These are phyloP conservation scores for Drosophila lowei DNA, from an alignment of 1,140 invertebrate species.

Conservation along the genomic window DNA sequence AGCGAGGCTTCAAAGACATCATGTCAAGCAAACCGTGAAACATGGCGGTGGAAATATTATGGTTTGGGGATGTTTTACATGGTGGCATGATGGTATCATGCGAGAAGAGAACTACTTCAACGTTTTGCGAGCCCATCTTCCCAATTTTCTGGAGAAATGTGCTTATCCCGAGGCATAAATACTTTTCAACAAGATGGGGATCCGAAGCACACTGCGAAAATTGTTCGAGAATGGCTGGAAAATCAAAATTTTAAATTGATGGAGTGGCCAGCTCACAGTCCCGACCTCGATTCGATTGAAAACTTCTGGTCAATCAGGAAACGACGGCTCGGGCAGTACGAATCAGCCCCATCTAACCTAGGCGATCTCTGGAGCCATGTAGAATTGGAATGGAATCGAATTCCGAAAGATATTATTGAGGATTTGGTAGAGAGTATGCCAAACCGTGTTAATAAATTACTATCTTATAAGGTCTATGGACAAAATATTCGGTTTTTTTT, in stretches of 20 bases:
- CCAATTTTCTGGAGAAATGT: conserved; percentile 17
- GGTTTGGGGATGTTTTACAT: conserved; percentile 7
- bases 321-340: conserved; percentile 16
- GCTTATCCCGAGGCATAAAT: conserved; percentile 2
- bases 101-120: conserved; percentile 2
- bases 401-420: too few relatives aligned
- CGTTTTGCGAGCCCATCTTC: conserved; percentile 15
- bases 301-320: conserved; percentile 22
- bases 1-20: background rate
- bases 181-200: too few relatives aligned
- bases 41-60: background rate
- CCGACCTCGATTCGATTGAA: conserved; percentile 26
- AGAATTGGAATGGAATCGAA: too few relatives aligned
- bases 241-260: conserved; percentile 27
- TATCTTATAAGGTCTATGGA: too few relatives aligned
- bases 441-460: too few relatives aligned
- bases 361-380: too few relatives aligned
- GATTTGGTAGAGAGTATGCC: too few relatives aligned
- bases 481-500: too few relatives aligned
- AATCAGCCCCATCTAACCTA: conserved; percentile 9
- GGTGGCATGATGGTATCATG: background rate
- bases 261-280: conserved; percentile 27
- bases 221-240: conserved; percentile 28
- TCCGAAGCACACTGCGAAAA: conserved; percentile 21
- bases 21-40: conserved; percentile 7